Percentiles rank a stretch among this genome's conserved stretches.
Evolutionary conservation across 2,113 vertebrate species (phyloP).

Genomic region (Ceyx cyanopectus): DNA sequence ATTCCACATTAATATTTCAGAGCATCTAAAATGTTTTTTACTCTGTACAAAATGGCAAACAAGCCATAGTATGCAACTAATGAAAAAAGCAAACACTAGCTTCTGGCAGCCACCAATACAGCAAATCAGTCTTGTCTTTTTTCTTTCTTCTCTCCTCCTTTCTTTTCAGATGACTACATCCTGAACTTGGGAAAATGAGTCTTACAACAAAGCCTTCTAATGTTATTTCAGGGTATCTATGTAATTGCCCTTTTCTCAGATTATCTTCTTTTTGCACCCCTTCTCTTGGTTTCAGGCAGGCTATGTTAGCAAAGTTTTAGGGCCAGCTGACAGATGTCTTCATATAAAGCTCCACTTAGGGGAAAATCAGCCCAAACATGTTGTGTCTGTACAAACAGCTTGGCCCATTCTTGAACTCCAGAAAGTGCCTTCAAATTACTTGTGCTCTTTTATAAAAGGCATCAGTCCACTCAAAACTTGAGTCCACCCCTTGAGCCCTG

Average conservation of each 20-base stretch:
- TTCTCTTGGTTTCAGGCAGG: background rate
- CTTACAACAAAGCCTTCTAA: background rate
- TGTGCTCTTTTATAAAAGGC: background rate
- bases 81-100: background rate
- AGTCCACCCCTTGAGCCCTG: background rate
- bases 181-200: background rate
- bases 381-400: background rate
- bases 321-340: background rate
- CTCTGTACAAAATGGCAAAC: background rate
- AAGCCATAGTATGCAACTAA: background rate
- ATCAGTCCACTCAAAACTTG: background rate
- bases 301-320: background rate
- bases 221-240: background rate
- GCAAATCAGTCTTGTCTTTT: background rate
- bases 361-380: background rate
- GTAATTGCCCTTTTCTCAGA: background rate
- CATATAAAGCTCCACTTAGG: slow-evolving; percentile 9
- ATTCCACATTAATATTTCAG: background rate
- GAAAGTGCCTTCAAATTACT: background rate
- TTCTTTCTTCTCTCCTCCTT: background rate
- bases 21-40: background rate
- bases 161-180: background rate
- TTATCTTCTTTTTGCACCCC: background rate
- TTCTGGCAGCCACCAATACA: background rate
- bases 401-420: background rate